Percentiles rank a stretch among this genome's conserved stretches.
phyloP scores from a whole-genome alignment of 1,140 invertebrate species.

The Temnothorax longispinosus region DNA sequence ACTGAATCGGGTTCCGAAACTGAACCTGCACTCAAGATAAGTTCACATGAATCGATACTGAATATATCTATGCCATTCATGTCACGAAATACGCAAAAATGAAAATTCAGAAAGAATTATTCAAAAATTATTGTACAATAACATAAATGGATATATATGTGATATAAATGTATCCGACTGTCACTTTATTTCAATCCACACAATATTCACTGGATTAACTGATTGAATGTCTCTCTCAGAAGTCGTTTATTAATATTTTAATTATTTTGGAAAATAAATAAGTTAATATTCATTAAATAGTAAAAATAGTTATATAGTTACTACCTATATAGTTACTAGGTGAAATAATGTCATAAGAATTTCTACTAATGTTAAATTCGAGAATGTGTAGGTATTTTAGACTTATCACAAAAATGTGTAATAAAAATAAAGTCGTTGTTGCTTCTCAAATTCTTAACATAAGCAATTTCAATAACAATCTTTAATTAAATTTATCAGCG shows the following conservation, averaged over 20 bases:
- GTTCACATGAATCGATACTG: slow-evolving; percentile 9
- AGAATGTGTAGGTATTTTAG: not conserved
- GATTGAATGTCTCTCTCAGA: not conserved
- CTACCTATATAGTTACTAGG: not conserved
- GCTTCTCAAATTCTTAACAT: not conserved
- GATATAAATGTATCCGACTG: slow-evolving; percentile 25
- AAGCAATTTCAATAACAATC: not conserved
- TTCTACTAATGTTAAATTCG: not conserved
- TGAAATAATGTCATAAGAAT: not conserved
- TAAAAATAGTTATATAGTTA: not conserved
- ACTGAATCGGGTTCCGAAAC: slow-evolving; percentile 21
- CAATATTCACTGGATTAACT: slow-evolving; percentile 24
- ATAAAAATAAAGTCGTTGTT: not conserved
- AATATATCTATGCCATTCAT: slow-evolving; percentile 7
- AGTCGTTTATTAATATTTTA: slow-evolving; percentile 38
- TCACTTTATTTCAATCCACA: slow-evolving; percentile 15
- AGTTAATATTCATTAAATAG: slow-evolving; percentile 10
- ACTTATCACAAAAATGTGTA: not conserved
- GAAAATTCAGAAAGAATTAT: slow-evolving; percentile 4
- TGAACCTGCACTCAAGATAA: slow-evolving; percentile 2
- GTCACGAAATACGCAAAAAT: slow-evolving; percentile 18
- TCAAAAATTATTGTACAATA: not conserved
- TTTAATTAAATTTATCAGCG: not conserved
- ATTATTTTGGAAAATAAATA: not conserved
- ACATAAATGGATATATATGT: not conserved